Evolutionary conservation across 2,888 invertebrate species (phyloP).

Genomic region (Machimus atricapillus): DNA sequence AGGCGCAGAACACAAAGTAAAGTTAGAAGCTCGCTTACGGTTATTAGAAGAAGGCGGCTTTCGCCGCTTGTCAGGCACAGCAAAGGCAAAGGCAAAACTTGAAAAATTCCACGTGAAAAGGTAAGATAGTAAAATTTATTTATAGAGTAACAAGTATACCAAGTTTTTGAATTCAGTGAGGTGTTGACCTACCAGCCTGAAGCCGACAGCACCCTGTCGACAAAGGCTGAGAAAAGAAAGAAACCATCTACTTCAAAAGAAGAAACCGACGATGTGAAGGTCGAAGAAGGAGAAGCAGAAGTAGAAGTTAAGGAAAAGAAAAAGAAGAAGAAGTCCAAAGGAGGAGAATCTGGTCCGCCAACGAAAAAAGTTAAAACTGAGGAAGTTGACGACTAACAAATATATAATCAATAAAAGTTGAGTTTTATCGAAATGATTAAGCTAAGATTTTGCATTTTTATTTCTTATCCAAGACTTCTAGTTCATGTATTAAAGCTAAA

Average conservation of each 20-base stretch:
- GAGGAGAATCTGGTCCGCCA: neutral
- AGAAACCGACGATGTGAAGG: neutral
- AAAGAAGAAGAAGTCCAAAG: neutral
- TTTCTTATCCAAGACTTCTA: neutral
- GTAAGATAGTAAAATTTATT: constrained; percentile 48
- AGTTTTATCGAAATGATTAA: neutral
- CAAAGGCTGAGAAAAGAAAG: constrained; percentile 53
- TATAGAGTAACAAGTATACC: neutral
- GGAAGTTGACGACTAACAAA: neutral
- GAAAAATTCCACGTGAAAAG: constrained; percentile 84
- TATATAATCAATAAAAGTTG: neutral
- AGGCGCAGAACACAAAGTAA: constrained; percentile 89
- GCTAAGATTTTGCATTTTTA: neutral
- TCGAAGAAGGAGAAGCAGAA: neutral
- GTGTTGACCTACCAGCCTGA: constrained; percentile 79
- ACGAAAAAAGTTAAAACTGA: constrained; percentile 1
- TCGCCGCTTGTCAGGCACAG: constrained; percentile 84
- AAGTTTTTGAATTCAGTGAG: constrained; percentile 65
- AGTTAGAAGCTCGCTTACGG: constrained; percentile 80
- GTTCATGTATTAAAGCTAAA: too few relatives aligned
- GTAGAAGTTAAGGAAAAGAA: neutral
- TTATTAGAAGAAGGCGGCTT: constrained; percentile 87
- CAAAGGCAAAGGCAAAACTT: constrained; percentile 86
- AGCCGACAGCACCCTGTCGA: constrained; percentile 81
- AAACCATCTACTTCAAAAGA: neutral